These are phyloP conservation scores for Mythimna vitellina DNA, from an alignment of 2,888 invertebrate genomes.

Conservation along the genomic window DNA sequence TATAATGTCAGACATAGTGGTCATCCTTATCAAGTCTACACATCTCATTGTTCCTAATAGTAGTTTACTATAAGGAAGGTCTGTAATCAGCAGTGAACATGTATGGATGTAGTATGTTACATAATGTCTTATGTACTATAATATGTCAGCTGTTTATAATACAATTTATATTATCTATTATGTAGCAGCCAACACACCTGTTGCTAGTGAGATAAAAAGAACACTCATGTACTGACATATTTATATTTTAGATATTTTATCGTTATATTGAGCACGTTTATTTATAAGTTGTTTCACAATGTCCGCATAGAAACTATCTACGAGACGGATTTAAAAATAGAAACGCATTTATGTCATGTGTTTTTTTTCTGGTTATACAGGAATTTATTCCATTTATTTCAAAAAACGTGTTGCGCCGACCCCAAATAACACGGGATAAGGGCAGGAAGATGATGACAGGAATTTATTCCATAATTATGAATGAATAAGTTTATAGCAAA, in stretches of 20 bases:
- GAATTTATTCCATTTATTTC: background rate
- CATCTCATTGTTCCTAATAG: background rate
- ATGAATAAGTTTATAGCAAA: too few relatives aligned
- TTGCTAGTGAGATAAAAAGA: constrained; percentile 16
- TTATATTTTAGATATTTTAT: background rate
- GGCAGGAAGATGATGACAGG: too few relatives aligned
- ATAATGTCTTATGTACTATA: background rate
- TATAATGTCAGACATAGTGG: background rate
- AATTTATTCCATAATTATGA: background rate
- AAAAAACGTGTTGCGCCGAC: too few relatives aligned
- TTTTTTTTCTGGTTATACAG: background rate
- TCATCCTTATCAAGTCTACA: background rate
- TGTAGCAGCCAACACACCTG: constrained; percentile 2
- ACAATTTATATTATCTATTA: constrained; percentile 9
- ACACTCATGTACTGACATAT: background rate
- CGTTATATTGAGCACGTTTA: background rate
- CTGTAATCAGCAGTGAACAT: background rate
- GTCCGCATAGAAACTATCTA: background rate
- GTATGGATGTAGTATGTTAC: constrained; percentile 9
- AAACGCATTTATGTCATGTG: background rate
- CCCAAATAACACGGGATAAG: too few relatives aligned
- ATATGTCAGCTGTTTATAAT: constrained; percentile 9
- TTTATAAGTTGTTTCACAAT: background rate
- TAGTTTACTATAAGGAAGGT: background rate
- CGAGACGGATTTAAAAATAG: background rate